Base-by-base conservation (phyloP, 2,113 vertebrate genomes). In the Nothobranchius kuhntae region DNA sequence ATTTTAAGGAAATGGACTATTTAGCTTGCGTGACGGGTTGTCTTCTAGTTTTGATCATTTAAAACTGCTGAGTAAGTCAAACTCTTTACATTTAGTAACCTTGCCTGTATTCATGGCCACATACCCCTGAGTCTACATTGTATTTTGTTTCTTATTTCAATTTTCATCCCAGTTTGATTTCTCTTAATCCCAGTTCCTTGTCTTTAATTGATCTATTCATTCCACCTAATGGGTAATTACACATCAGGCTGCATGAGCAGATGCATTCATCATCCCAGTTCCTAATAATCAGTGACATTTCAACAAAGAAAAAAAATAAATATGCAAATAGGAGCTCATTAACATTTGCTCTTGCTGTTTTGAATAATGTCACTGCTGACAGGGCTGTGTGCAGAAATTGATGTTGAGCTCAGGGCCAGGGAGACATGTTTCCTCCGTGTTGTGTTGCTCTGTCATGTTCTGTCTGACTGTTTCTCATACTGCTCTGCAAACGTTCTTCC, bases 231-330 rank as follows among this genome's bases (percentile, higher is more conserved):
- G 95, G 98, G 97, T 98, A 98, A 98, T 98, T 98, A 96, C 94
- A 96, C 95, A 98, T 98, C 95, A 95, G 93, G 94, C 95, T 93
- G 93, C 95, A 96, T 95, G 94, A 98, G 96, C 94, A 94, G 92
- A 93, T 92, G 92, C 95, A 98, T 99, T 98, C 95, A 98, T 99
- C 96, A 98, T 96, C 94, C 94, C 96, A 95, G 94, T 96, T 96
- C 94, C 92, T 96, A 98, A 98, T 98, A 97, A 98, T 98, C 97
- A 98, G 98, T 98, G 98, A 96, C 98, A 98, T 99, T 98, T 98
- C 94, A 96, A 99, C 98, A 99, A 98, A 98, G 95, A 96, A 96
- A 96, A 64, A 62, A 97, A 98, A 98, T 96, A 99, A 98, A 98
- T 96, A 99, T 99, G 98, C 97, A 99, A 98, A 99, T 99, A 95